Conservation (phyloP, 2,888 invertebrate genomes). For the Timema podura region DNA sequence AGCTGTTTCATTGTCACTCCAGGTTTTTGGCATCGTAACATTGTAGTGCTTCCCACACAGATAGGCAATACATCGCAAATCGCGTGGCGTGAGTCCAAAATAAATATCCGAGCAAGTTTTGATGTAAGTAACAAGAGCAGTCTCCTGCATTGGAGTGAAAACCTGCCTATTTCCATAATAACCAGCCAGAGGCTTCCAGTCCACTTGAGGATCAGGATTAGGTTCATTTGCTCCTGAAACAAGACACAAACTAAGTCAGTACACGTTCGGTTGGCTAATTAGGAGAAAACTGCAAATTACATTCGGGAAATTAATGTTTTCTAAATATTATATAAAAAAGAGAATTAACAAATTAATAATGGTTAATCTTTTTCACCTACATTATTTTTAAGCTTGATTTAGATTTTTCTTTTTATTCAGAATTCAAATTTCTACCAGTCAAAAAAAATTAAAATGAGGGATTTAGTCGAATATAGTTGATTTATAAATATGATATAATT, state of each 20-base stretch:
- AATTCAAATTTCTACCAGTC: too few relatives aligned
- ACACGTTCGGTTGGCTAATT: too few relatives aligned
- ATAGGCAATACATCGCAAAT: conserved; percentile 4
- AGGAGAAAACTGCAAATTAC: background rate
- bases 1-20: conserved; percentile 9
- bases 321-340: background rate
- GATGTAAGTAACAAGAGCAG: conserved; percentile 2
- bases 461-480: too few relatives aligned
- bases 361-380: too few relatives aligned
- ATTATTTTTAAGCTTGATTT: too few relatives aligned
- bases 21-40: conserved; percentile 1
- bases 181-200: conserved; percentile 10
- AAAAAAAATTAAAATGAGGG: too few relatives aligned
- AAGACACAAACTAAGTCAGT: background rate
- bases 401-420: too few relatives aligned
- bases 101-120: conserved; percentile 6
- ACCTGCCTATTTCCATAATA: conserved; percentile 9
- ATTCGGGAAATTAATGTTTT: background rate
- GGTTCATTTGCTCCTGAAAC: background rate
- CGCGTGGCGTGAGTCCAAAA: conserved; percentile 10
- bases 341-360: too few relatives aligned
- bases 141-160: background rate
- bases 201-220: background rate
- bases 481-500: background rate
- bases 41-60: conserved; percentile 5